phyloP scores from a whole-genome alignment of 2,113 vertebrate genomes.

The Leptodactylus fuscus region DNA sequence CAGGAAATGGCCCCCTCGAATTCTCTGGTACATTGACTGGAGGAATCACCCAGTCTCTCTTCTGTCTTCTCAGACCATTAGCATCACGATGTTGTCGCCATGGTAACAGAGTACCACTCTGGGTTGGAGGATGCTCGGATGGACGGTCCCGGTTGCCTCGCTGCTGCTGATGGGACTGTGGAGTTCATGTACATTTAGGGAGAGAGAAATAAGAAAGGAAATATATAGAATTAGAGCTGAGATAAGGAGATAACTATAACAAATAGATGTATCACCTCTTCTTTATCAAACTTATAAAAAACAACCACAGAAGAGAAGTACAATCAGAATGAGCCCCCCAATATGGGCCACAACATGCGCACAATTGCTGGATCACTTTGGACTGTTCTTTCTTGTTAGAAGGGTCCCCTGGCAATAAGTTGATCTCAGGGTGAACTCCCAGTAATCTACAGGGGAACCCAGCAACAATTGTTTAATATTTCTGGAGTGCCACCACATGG shows the following conservation, averaged over 20 bases:
- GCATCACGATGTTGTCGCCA: conserved; percentile 72
- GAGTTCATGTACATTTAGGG: background rate
- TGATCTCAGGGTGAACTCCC: background rate
- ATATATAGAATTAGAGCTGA: conserved; percentile 38
- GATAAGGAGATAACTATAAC: background rate
- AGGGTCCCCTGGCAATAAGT: background rate
- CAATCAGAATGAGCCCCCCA: background rate
- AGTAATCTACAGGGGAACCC: background rate
- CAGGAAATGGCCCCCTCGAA: conserved; percentile 92
- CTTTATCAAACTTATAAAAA: background rate
- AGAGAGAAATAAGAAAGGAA: background rate
- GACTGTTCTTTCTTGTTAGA: background rate
- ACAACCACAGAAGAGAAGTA: no score
- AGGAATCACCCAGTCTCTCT: conserved; percentile 97
- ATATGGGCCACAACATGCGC: background rate
- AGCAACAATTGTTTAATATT: background rate
- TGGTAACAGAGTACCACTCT: conserved; percentile 76
- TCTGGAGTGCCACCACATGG: background rate
- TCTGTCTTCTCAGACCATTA: conserved; percentile 84
- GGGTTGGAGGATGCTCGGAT: conserved; percentile 70
- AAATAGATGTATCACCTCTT: background rate
- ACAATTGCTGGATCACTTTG: background rate
- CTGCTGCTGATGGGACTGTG: conserved; percentile 44
- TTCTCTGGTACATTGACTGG: conserved; percentile 97
- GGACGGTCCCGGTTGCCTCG: conserved; percentile 65